Conservation (phyloP, 2,113 vertebrate species). For the Tenrec ecaudatus region DNA sequence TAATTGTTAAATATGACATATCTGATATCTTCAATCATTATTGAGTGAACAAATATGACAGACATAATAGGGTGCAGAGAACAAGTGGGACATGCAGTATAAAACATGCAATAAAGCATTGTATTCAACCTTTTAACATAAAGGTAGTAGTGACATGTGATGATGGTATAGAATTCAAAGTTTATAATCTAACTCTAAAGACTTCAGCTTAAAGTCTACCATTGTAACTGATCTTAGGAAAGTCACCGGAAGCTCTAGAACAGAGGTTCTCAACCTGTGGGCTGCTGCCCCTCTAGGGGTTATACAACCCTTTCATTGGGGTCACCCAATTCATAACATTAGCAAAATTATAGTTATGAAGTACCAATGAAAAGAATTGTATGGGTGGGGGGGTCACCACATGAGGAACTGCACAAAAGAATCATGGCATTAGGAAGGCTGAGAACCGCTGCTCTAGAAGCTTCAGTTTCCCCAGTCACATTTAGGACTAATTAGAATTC, state of each 20-base stretch:
- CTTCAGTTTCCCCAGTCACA: background rate
- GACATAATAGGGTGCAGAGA: background rate
- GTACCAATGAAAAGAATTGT: too few relatives aligned
- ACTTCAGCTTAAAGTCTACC: background rate
- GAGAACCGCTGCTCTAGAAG: too few relatives aligned
- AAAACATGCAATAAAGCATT: background rate
- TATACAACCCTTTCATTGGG: too few relatives aligned
- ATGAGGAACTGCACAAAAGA: too few relatives aligned
- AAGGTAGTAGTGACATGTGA: too few relatives aligned
- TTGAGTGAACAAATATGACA: background rate
- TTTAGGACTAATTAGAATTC: background rate
- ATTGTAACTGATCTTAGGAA: background rate
- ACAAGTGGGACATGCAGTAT: background rate
- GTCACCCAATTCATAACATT: too few relatives aligned
- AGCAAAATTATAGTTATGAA: too few relatives aligned
- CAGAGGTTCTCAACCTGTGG: too few relatives aligned
- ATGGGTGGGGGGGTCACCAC: too few relatives aligned
- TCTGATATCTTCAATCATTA: background rate
- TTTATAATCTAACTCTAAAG: background rate
- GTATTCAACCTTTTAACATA: background rate
- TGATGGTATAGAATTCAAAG: background rate
- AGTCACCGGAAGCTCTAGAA: too few relatives aligned
- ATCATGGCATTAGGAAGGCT: too few relatives aligned
- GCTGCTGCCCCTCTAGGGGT: too few relatives aligned
- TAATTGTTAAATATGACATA: background rate